Conservation (phyloP, 2,113 vertebrate genomes). For the Octodon degus region DNA sequence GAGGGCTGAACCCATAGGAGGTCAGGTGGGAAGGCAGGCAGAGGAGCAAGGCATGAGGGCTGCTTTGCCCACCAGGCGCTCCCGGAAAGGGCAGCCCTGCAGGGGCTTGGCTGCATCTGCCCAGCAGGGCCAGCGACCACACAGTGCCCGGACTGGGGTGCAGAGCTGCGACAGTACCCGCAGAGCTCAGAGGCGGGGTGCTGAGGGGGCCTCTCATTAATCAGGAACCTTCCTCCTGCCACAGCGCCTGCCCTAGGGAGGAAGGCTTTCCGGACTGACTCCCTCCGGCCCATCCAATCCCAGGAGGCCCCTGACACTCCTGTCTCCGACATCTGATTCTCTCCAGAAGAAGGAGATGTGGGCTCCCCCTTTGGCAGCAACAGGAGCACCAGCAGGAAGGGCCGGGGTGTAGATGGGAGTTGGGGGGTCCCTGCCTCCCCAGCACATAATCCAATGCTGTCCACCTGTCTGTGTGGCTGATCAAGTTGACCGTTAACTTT, state of each 20-base stretch:
- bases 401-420: neutral
- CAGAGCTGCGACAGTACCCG: neutral
- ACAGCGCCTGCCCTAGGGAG: neutral
- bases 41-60: neutral
- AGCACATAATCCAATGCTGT: neutral
- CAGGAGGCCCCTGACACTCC: neutral
- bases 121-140: neutral
- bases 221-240: neutral
- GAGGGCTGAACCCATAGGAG: slow-evolving; percentile 43
- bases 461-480: neutral
- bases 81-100: neutral
- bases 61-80: slow-evolving; percentile 10
- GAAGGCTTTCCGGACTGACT: neutral
- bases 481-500: neutral
- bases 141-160: neutral
- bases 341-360: neutral
- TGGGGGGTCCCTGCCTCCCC: neutral
- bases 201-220: neutral
- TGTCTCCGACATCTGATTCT: neutral
- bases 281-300: neutral
- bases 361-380: neutral
- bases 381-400: neutral
- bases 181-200: neutral
- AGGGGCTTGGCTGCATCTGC: neutral
- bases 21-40: slow-evolving; percentile 15